Conservation (phyloP, 2,888 invertebrate genomes). For the Eubasilissa splendida region DNA sequence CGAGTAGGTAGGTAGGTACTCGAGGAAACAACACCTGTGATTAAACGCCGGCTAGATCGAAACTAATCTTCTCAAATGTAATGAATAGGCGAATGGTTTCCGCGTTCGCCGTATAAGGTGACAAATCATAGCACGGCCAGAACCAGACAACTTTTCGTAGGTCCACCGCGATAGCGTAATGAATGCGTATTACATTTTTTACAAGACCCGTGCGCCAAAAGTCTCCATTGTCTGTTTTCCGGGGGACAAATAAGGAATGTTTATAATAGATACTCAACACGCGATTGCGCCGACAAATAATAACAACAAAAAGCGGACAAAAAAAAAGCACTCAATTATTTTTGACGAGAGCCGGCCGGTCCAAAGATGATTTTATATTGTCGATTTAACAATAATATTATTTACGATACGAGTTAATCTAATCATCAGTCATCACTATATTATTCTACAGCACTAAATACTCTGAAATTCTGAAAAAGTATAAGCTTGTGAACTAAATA, state of each 20-base stretch:
- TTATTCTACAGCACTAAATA: too few species aligned
- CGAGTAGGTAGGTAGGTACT: too few species aligned
- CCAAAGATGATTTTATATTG: too few species aligned
- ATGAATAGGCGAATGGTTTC: slow-evolving; percentile 37
- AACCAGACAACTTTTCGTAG: neutral
- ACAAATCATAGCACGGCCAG: slow-evolving; percentile 31
- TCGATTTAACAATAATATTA: too few species aligned
- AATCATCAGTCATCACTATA: too few species aligned
- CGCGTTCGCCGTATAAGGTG: slow-evolving; percentile 47
- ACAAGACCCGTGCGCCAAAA: slow-evolving; percentile 16
- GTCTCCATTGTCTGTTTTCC: slow-evolving; percentile 21
- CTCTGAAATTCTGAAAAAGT: too few species aligned
- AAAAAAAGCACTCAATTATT: too few species aligned
- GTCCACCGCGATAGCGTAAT: neutral
- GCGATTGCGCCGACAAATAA: slow-evolving; percentile 6
- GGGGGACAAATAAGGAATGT: slow-evolving; percentile 30
- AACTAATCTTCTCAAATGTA: neutral
- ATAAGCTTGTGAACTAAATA: too few species aligned
- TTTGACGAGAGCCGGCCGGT: too few species aligned
- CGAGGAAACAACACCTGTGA: slow-evolving; percentile 4
- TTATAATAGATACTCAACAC: slow-evolving; percentile 6
- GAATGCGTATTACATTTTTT: slow-evolving; percentile 21
- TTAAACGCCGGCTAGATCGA: neutral
- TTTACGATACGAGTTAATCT: too few species aligned
- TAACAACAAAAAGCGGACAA: too few species aligned